Evolutionary conservation across 2,888 invertebrate species (phyloP).

Genomic region (Ditula angustiorana): DNA sequence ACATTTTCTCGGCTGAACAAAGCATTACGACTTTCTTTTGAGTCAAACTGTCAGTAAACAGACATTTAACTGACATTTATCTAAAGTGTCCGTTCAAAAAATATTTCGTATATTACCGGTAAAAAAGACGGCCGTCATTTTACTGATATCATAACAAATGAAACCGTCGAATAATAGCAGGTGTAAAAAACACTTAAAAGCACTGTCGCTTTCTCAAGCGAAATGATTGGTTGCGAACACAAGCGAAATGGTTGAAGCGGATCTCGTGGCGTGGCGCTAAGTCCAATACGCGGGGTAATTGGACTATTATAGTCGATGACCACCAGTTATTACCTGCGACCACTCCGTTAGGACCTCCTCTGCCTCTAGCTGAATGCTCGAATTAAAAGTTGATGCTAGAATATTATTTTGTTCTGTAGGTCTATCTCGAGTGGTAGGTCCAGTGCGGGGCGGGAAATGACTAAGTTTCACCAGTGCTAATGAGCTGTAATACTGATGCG

Average conservation of each 20-base stretch:
- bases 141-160: slow-evolving; percentile 42
- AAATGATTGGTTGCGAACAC: slow-evolving; percentile 40
- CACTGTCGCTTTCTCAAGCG: slow-evolving; percentile 46
- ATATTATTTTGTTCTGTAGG: slow-evolving; percentile 30
- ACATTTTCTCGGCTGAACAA: slow-evolving; percentile 3
- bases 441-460: slow-evolving; percentile 54
- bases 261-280: slow-evolving; percentile 44
- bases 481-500: slow-evolving; percentile 61
- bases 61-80: slow-evolving; percentile 4
- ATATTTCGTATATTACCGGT: slow-evolving; percentile 6
- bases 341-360: slow-evolving; percentile 37
- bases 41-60: slow-evolving; percentile 5
- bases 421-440: slow-evolving; percentile 40
- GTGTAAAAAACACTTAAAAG: slow-evolving; percentile 36
- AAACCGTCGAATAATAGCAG: slow-evolving; percentile 35
- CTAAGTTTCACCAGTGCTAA: slow-evolving; percentile 67
- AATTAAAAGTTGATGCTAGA: neutral
- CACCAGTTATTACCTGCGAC: slow-evolving; percentile 43
- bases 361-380: neutral
- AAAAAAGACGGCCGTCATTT: slow-evolving; percentile 25
- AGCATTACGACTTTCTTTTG: slow-evolving; percentile 2
- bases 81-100: neutral
- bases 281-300: slow-evolving; percentile 43
- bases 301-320: slow-evolving; percentile 48
- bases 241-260: slow-evolving; percentile 41